Evolutionary conservation across 1,140 invertebrate genomes (phyloP).

Genomic region (Listronotus oregonensis): DNA sequence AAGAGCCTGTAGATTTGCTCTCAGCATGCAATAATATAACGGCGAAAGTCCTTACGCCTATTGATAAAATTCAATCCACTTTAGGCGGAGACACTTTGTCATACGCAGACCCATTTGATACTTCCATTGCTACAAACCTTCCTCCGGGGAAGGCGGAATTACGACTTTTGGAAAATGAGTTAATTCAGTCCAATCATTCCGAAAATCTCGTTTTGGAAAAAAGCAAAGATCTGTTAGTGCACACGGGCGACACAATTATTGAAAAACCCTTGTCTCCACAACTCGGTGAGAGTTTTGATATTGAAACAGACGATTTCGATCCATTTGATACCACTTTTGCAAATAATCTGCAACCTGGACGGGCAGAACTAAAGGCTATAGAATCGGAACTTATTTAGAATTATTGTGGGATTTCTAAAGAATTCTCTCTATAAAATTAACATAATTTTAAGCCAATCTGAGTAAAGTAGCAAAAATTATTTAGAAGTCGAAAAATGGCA

Average conservation of each 20-base stretch:
- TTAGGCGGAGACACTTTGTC: slow-evolving; percentile 20
- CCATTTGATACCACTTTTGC: slow-evolving; percentile 72
- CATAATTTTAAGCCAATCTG: too few relatives aligned
- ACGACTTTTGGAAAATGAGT: slow-evolving; percentile 75
- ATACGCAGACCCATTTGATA: slow-evolving; percentile 77
- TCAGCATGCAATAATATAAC: slow-evolving; percentile 63
- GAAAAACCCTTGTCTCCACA: slow-evolving; percentile 58
- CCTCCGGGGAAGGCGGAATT: slow-evolving; percentile 77
- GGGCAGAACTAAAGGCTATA: slow-evolving; percentile 65
- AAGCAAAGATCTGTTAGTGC: slow-evolving; percentile 32
- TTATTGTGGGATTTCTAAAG: background rate
- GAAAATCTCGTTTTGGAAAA: background rate
- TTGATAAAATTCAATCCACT: slow-evolving; percentile 43
- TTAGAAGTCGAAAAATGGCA: slow-evolving; percentile 60
- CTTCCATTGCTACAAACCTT: slow-evolving; percentile 75
- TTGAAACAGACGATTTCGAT: slow-evolving; percentile 59
- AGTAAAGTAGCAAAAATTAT: too few relatives aligned
- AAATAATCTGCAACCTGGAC: slow-evolving; percentile 61
- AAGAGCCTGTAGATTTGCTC: slow-evolving; percentile 62
- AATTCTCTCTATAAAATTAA: too few relatives aligned
- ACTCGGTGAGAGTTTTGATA: slow-evolving; percentile 1
- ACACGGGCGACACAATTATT: slow-evolving; percentile 34
- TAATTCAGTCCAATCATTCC: slow-evolving; percentile 54
- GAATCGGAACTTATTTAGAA: slow-evolving; percentile 62
- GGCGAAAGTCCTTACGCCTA: slow-evolving; percentile 65